Evolutionary conservation across 2,888 invertebrate species (phyloP), one percentile per base, ranked within the genome.

Genomic region (Anthrax anthrax): DNA sequence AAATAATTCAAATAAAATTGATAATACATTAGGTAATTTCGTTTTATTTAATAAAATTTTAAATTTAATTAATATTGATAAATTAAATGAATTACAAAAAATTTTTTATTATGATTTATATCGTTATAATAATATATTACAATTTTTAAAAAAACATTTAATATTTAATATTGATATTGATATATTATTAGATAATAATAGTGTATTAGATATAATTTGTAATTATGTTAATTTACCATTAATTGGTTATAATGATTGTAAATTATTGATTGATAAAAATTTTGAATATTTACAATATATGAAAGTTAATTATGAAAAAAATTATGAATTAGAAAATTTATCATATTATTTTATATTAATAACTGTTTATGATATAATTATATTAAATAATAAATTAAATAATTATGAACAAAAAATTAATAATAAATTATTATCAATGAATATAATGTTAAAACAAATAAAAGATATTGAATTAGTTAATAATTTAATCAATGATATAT

Each of bases 401-500:
- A 47, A 39, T n/a, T 48, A 47, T 14, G 50, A 48, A 9, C 46
- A 51, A 10, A 49, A 53, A 18, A 55, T 55, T 23, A 52, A 54
- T 5, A 53, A 56, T 8, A 61, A 60, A 43, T 47, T 65, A 12
- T 49, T 56, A 37, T 44, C 54, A 37, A 49, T 64, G 1, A 61
- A 61, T 27, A 50, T 48, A 10, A 60, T 63, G 39, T 48, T 67
- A 13, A 58, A 65, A 0, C 61, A 62, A 51, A 52, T 66, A 6
- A 58, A 60, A 17, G 57, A 58, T 18, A 53, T 64, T 19, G 50
- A 56, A 19, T 54, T 58, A 1, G 54, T 65, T 2, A 62, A 61
- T 40, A 56, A 59, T 23, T 49, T 65, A 3, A 49, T 67, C 5
- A 61, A 62, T 50, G 63, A 64, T 37, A 59, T 65, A 4, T 62